A percentile compares a stretch with the other conserved stretches of the same genome.
These are phyloP conservation scores for Polypterus senegalus DNA, from an alignment of 2,113 vertebrate genomes.

Conservation along the genomic window DNA sequence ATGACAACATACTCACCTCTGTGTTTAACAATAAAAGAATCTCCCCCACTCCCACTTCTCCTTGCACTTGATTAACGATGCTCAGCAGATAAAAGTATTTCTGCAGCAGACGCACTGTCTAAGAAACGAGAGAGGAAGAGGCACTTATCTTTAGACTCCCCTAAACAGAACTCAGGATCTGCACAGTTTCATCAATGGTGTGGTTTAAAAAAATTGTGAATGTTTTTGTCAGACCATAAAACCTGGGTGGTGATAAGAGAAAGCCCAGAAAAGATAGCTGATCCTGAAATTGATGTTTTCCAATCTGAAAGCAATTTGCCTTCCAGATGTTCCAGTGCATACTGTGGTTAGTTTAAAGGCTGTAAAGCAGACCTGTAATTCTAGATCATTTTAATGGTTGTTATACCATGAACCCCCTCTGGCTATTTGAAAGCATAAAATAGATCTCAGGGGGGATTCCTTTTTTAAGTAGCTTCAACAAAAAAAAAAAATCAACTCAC, in stretches of 20 bases:
- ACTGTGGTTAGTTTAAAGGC: slow-evolving; percentile 5
- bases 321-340: slow-evolving; percentile 13
- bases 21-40: neutral
- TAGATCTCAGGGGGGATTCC: neutral
- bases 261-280: slow-evolving; percentile 9
- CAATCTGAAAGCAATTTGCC: slow-evolving; percentile 20
- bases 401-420: slow-evolving; percentile 1
- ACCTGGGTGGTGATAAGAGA: slow-evolving; percentile 25
- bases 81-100: slow-evolving; percentile 23
- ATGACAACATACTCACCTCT: neutral
- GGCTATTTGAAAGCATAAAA: slow-evolving; percentile 1
- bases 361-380: neutral
- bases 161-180: slow-evolving; percentile 18
- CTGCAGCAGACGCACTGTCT: slow-evolving; percentile 13
- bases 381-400: slow-evolving; percentile 5
- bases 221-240: slow-evolving; percentile 13
- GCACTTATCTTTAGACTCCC: slow-evolving; percentile 24
- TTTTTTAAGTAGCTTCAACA: neutral
- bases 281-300: slow-evolving; percentile 10
- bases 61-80: neutral
- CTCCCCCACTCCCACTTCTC: neutral
- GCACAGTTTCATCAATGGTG: slow-evolving; percentile 15
- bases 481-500: too few relatives aligned
- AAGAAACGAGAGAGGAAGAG: slow-evolving; percentile 21
- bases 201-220: slow-evolving; percentile 11